Percentiles rank a stretch among this genome's conserved stretches.
These are phyloP conservation scores for Ryuthela nishihirai DNA, from an alignment of 2,888 invertebrate genomes.

Conservation along the genomic window DNA sequence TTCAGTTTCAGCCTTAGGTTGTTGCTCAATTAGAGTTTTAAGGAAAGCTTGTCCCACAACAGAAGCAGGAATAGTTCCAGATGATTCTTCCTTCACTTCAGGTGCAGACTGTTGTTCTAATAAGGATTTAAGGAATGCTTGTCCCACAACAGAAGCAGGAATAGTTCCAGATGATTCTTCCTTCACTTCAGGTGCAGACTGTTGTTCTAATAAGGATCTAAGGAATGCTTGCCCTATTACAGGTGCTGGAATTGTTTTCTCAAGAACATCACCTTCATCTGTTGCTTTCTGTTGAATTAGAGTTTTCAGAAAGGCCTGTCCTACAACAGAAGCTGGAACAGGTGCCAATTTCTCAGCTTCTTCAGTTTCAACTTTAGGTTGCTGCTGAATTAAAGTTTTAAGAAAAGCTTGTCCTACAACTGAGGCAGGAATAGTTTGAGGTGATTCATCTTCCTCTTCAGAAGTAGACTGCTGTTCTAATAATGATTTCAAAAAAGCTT, in stretches of 20 bases:
- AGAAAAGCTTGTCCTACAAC: slow-evolving; percentile 22
- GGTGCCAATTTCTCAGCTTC: not conserved
- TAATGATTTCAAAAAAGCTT: slow-evolving; percentile 23
- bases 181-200: not conserved
- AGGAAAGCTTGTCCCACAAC: slow-evolving; percentile 27
- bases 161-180: slow-evolving; percentile 1
- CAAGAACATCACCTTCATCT: not conserved
- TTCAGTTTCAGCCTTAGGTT: not conserved
- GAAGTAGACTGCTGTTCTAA: not conserved
- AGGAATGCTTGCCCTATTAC: slow-evolving; percentile 26
- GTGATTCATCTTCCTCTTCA: not conserved
- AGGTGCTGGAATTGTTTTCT: slow-evolving; percentile 19
- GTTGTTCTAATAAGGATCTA: not conserved
- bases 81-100: not conserved
- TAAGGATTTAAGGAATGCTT: slow-evolving; percentile 24
- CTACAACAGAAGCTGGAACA: slow-evolving; percentile 14
- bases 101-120: slow-evolving; percentile 1
- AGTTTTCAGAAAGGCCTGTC: slow-evolving; percentile 21
- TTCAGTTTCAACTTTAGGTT: not conserved
- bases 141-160: slow-evolving; percentile 17
- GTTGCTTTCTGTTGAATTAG: slow-evolving; percentile 1
- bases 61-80: slow-evolving; percentile 21
- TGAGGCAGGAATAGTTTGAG: slow-evolving; percentile 4
- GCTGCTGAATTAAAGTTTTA: slow-evolving; percentile 12
- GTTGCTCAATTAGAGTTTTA: slow-evolving; percentile 22